Base-by-base conservation (phyloP, 1,140 invertebrate species). In the Halesus radiatus region DNA sequence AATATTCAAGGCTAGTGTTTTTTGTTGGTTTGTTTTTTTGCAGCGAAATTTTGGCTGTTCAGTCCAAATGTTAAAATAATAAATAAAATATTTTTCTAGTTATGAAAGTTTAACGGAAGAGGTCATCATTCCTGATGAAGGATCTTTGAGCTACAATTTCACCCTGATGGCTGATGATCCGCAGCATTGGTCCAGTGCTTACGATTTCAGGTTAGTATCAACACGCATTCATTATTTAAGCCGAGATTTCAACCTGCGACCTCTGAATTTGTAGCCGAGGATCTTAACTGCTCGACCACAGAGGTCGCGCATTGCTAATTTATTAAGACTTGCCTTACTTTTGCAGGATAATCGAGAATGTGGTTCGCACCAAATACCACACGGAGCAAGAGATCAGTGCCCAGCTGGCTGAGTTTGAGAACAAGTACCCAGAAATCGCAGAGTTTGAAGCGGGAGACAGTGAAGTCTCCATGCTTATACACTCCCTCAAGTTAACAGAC, bases 91-190 rank as follows among this genome's bases (percentile, higher is more conserved):
- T 70, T 68, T 76, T 84, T 84, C 80, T 85, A 95, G 94, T 50
- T 95, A 94, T 86, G 92, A 94, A 77, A 88, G 90, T 50, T 84
- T 92, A 22, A 93, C 91, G 0, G 88, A 91, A 77, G 89, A 87
- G 78, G 89, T 96, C 10, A 90, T 87, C 1, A 92, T 98, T 2
- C 93, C 93, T 1, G 85, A 86, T 10, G 86, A 88, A n/a, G 92
- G 91, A 13, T 92, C 92, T 18, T 87, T 92, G 50, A 89, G 89
- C 54, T 84, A 96, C 22, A 97, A 98, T 87, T 95, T 98, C 84
- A 95, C 93, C 0, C 88, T 98, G 16, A 93, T 94, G 90, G 90
- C 92, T 60, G 92, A 95, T 85, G 93, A 96, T 85, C 91, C 93
- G 0, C 87, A 92, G 72, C 92, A 94, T 82, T 98, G 97, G 97